phyloP scores from a whole-genome alignment of 2,113 vertebrate genomes.

The Festucalex cinctus region DNA sequence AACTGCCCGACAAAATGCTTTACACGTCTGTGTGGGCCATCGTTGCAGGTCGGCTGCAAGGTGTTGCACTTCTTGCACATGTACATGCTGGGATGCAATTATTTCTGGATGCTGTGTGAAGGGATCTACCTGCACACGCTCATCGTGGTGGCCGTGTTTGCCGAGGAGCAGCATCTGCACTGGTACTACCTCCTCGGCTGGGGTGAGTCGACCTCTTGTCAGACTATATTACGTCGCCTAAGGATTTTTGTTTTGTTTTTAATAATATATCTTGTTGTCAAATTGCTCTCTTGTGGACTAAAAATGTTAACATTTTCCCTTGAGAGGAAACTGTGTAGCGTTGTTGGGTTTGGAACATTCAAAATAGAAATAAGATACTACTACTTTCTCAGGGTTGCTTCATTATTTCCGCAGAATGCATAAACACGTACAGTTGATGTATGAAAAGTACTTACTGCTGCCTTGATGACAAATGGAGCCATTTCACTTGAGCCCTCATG shows the following conservation, averaged over 20 bases:
- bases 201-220: conserved; percentile 78
- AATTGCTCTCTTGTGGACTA: too few species aligned
- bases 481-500: conserved; percentile 26
- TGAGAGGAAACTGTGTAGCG: conserved; percentile 11
- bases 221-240: too few species aligned
- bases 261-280: too few species aligned
- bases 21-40: conserved; percentile 11
- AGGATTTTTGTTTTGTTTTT: too few species aligned
- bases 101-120: conserved; percentile 99
- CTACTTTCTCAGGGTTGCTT: not conserved
- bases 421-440: not conserved
- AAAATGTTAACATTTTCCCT: not conserved
- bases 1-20: not conserved
- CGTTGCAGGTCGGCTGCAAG: conserved; percentile 86
- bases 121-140: conserved; percentile 95
- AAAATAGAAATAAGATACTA: not conserved
- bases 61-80: conserved; percentile 93
- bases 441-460: not conserved
- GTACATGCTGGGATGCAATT: conserved; percentile 96
- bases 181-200: conserved; percentile 98
- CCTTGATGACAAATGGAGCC: not conserved
- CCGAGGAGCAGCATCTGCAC: conserved; percentile 83
- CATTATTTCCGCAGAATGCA: not conserved
- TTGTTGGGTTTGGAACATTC: conserved; percentile 4
- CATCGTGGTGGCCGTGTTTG: conserved; percentile 92